Conservation (phyloP, 2,113 vertebrate species). For the Sus scrofa region DNA sequence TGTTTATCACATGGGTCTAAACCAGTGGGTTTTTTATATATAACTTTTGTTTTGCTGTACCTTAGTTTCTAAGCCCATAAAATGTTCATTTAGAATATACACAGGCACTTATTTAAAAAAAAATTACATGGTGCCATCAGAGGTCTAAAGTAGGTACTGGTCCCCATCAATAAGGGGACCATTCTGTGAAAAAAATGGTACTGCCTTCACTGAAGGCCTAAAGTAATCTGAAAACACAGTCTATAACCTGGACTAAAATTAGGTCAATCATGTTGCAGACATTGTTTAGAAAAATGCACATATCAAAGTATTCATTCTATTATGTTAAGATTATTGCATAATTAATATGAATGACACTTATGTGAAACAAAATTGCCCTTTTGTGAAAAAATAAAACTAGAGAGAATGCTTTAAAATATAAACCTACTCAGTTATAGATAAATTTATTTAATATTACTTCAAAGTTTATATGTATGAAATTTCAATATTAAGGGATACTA, state of each 20-base stretch:
- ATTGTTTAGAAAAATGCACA: background rate
- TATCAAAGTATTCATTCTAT: background rate
- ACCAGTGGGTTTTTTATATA: background rate
- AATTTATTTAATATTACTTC: background rate
- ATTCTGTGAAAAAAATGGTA: background rate
- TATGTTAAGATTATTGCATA: background rate
- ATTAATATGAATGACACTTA: background rate
- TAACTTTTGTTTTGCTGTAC: background rate
- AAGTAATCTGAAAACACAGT: background rate
- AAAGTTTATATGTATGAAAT: background rate
- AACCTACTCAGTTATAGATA: background rate
- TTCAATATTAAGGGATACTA: background rate
- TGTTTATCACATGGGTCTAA: slow-evolving; percentile 81
- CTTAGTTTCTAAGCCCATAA: background rate
- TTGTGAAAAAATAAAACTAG: background rate
- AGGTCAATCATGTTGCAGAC: background rate
- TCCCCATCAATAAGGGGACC: background rate
- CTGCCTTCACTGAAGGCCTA: background rate
- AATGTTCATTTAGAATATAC: background rate
- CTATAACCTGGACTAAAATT: background rate
- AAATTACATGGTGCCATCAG: background rate
- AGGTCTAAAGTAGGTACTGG: background rate
- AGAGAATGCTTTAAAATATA: slow-evolving; percentile 5
- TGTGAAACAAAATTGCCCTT: background rate
- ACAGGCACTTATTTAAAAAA: slow-evolving; percentile 54